phyloP scores from a whole-genome alignment of 2,888 invertebrate genomes.

The Myathropa florea region DNA sequence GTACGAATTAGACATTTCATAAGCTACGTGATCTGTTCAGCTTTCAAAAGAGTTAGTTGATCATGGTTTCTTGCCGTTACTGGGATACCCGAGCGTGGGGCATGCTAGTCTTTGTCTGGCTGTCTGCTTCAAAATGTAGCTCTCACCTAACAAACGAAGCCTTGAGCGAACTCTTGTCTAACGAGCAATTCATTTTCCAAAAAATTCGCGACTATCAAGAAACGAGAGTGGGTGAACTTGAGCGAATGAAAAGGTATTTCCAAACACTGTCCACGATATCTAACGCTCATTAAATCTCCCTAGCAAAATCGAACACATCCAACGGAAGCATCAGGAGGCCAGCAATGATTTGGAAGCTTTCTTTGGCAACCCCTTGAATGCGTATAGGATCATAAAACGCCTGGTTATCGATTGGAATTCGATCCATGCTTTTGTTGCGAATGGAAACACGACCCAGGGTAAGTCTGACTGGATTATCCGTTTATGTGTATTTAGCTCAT shows the following conservation, averaged over 20 bases:
- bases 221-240: not conserved
- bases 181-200: not conserved
- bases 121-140: not conserved
- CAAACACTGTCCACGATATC: not conserved
- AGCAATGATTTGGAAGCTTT: conserved; percentile 88
- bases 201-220: not conserved
- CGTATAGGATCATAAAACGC: conserved; percentile 93
- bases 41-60: not conserved
- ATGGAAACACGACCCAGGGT: conserved; percentile 83
- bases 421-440: conserved; percentile 85
- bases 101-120: not conserved
- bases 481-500: too few relatives aligned
- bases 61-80: not conserved
- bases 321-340: conserved; percentile 87
- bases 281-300: not conserved
- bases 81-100: too few relatives aligned
- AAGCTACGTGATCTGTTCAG: not conserved
- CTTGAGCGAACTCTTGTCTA: not conserved
- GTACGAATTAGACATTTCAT: not conserved
- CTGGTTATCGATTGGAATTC: conserved; percentile 91
- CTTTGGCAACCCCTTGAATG: conserved; percentile 93
- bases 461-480: conserved; percentile 31
- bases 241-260: conserved; percentile 2
- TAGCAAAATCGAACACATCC: conserved; percentile 84
- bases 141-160: not conserved